Evolutionary conservation across 2,888 invertebrate species (phyloP).

Genomic region (Chrysolina haemoptera): DNA sequence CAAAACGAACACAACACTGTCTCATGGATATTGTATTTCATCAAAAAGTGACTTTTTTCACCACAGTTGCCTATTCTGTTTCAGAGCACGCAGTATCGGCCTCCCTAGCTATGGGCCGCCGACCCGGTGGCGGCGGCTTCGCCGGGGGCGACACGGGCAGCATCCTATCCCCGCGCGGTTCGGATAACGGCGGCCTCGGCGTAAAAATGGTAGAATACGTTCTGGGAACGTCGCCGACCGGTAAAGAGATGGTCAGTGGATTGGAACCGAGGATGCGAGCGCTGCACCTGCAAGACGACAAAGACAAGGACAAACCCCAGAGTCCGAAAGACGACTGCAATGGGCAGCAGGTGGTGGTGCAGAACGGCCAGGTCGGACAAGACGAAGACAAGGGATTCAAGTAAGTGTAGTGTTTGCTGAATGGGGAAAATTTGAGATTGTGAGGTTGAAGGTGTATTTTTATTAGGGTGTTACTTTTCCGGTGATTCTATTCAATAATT

Average conservation of each 20-base stretch:
- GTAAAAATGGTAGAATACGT: conserved; percentile 99
- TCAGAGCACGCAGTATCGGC: conserved; percentile 78
- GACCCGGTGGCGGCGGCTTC: conserved; percentile 74
- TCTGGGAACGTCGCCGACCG: conserved; percentile 91
- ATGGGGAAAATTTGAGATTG: background rate
- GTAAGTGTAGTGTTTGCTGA: conserved; percentile 74
- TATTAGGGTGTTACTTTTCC: background rate
- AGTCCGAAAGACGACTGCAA: conserved; percentile 70
- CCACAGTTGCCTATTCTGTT: conserved; percentile 56
- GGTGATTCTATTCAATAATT: too few relatives aligned
- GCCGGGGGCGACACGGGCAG: conserved; percentile 71
- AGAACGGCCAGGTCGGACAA: conserved; percentile 70
- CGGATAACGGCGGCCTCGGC: conserved; percentile 92
- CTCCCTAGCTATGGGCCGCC: conserved; percentile 84
- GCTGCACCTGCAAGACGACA: conserved; percentile 74
- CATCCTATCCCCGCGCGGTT: conserved; percentile 81
- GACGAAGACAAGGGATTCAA: conserved; percentile 90
- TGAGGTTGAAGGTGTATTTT: background rate
- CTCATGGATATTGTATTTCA: background rate
- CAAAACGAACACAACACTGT: too few relatives aligned
- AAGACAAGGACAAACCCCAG: conserved; percentile 74
- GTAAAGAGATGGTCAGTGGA: conserved; percentile 74
- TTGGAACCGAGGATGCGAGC: conserved; percentile 79
- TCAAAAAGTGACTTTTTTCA: background rate
- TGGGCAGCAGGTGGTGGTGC: conserved; percentile 57